Base-by-base conservation (phyloP, 1,140 invertebrate species). In the Rhyacophila brunnea region DNA sequence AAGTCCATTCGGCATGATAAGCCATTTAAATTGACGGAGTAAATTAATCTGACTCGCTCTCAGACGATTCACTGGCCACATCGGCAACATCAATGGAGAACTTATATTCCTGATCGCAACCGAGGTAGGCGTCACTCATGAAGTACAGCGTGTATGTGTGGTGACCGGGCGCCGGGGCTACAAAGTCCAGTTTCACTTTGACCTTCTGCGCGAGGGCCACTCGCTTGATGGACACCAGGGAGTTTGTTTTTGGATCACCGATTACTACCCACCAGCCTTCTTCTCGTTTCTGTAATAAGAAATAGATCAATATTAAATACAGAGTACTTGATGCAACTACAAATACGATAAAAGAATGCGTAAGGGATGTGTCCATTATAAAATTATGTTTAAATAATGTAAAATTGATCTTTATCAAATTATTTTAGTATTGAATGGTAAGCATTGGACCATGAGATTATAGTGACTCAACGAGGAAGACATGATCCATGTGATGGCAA, bases 211-310 rank as follows among this genome's bases (percentile, higher is more conserved):
- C 95, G 0, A 98, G 79, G 0, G 93, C 96, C 13, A 98, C 78
- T 14, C 97, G 83, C 73, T 99, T 99, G 70, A 99, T 99, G 1
- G 95, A 98, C 0, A 99, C 81, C 11, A 99, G 76, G 0, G 93
- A 94, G 77, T 99, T 99, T 1, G 83, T 85, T 69, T 93, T 94
- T 0, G 94, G 91, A 75, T 99, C 96, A 1, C 97, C 96, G 69
- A 99, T 95, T 13, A 99, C 96, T 4, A 99, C 91, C 96, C 98
- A 99, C 97, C 98, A 99, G 35, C 96, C 95, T 81, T 99, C 97
- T 75, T 99, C 97, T 44, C 96, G 87, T 87, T 97, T 97, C 84
- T 93, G 79, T 17, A 76, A 77, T 56, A 60, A 65, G 60, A 18
- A 46, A 15, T 3, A 7, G 20, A n/a, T n/a, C n/a, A n/a, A n/a